Percentiles rank a stretch among this genome's conserved stretches.
These are phyloP conservation scores for Nowickia ferox DNA, from an alignment of 2,888 invertebrate genomes.

Conservation along the genomic window DNA sequence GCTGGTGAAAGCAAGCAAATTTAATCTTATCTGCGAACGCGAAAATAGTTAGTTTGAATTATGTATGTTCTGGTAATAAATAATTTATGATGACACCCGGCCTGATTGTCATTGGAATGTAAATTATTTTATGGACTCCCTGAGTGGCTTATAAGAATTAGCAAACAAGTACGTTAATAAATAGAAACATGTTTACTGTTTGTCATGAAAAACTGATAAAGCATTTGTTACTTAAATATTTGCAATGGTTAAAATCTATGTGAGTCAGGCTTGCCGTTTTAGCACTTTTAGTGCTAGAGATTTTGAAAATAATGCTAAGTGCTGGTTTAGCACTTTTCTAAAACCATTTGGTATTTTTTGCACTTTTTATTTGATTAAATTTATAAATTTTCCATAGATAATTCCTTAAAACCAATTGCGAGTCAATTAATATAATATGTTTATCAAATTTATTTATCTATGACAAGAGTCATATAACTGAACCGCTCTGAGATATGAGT, in stretches of 20 bases:
- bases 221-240: constrained; percentile 63
- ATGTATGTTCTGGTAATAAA: constrained; percentile 20
- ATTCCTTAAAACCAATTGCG: too few species aligned
- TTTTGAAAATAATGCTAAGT: too few species aligned
- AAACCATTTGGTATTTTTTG: too few species aligned
- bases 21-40: constrained; percentile 41
- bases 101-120: constrained; percentile 49
- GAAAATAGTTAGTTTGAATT: background rate
- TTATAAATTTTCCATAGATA: too few species aligned
- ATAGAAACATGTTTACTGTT: constrained; percentile 3
- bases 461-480: too few species aligned
- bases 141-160: constrained; percentile 34
- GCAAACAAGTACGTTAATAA: constrained; percentile 30
- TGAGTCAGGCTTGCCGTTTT: too few species aligned
- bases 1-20: background rate
- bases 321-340: too few species aligned
- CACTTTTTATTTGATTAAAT: too few species aligned
- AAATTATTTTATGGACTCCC: constrained; percentile 67
- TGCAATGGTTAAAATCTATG: constrained; percentile 27
- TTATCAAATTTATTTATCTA: too few species aligned
- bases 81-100: constrained; percentile 43
- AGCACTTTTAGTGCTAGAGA: too few species aligned
- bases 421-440: too few species aligned
- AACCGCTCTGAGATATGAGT: too few species aligned
- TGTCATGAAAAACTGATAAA: constrained; percentile 17